Base-by-base conservation (phyloP, 1,140 invertebrate genomes). In the Paralvinella palmiformis region DNA sequence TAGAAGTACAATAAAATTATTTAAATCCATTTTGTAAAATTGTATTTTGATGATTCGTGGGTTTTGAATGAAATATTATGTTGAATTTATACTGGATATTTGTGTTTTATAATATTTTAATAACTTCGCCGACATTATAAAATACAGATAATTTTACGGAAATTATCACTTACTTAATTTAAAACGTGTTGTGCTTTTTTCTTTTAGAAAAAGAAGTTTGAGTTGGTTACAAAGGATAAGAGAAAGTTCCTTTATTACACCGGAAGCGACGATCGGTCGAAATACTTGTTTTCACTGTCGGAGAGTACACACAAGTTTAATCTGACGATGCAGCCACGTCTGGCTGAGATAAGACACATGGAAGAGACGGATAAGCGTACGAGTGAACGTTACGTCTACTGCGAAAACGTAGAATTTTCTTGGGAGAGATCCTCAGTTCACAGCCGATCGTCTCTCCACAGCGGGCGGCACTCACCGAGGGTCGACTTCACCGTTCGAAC, bases 221-320 rank as follows among this genome's bases (percentile, higher is more conserved):
- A 96, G 83, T 87, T 89, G 32, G 91, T 91, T 71, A 83, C 82
- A 68, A 83, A 85, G 15, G 78, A 73, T 22, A 73, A 73, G n/a
- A 67, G 82, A 58, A 92, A 94, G 75, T 87, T 94, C 66, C 90
- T 91, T 0, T 86, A 95, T 60, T 96, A 92, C 77, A 91, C 92
- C 17, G 88, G 87, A 22, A 91, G 88, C 73, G 93, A 96, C 80
- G 91, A 92, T 71, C 93, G 94, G 77, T 92, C 92, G 74, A 90
- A 94, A 81, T 87, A 94, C 70, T 82, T 96, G 65, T 84, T 96
- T 63, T 86, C 88, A 17, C 83, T 96, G 22, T 96, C 92, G 81
- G 88, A 89, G 71, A 89, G 91, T 68, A 94, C 92, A 6, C 94
- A 96, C 83, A 91, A 94, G 78, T 96, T 96, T 81, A 91, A 90